Base-by-base conservation (phyloP, 35 echinoderm and acorn worm species). In the Holothuria glaberrima region DNA sequence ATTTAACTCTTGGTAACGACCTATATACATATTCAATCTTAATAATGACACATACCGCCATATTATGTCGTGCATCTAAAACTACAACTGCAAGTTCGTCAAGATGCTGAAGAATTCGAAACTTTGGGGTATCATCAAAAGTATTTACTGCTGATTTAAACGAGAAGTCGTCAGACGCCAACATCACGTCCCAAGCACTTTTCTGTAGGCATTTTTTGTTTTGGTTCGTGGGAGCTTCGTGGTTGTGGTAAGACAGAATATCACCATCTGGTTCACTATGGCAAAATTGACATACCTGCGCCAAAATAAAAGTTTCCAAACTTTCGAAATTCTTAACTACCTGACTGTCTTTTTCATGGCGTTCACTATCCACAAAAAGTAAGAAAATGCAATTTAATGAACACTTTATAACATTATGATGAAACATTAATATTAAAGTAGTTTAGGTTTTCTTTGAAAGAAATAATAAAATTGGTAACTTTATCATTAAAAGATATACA, bases 121-220 rank as follows among this genome's bases (percentile, higher is more conserved):
- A 84, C 3, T 61, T 84, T 61, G 80, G 80, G 57, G 9, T 61
- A 31, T 32, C 19, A 64, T 25, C 12, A 14, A n/a, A 7, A 12
- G 57, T 2, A 10, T 52, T 59, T n/a, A 22, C 16, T 34, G 25
- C 56, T 17, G 52, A 32, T 59, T 48, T 36, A 13, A 31, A 56
- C 0, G 25, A 18, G 31, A 84, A 58, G 32, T 89, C 87, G 0
- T 59, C 87, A 29, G 87, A 89, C 56, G 28, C 87, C 19, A 74
- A 18, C 36, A 89, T 89, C 6, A 89, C 68, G 69, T 89, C 87
- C 87, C 87, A 89, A 58, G 87, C 34, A 72, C 87, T 89, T 68
- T 89, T 89, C 34, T 59, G 45, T 30, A 74, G 36, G 38, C 87
- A 89, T 0, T 57, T 14, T 30, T 27, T 46, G 56, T 89, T 89